Evolutionary conservation across 1,140 invertebrate genomes (phyloP), one percentile per base, ranked within the genome.

Genomic region (Onthophagus taurus): DNA sequence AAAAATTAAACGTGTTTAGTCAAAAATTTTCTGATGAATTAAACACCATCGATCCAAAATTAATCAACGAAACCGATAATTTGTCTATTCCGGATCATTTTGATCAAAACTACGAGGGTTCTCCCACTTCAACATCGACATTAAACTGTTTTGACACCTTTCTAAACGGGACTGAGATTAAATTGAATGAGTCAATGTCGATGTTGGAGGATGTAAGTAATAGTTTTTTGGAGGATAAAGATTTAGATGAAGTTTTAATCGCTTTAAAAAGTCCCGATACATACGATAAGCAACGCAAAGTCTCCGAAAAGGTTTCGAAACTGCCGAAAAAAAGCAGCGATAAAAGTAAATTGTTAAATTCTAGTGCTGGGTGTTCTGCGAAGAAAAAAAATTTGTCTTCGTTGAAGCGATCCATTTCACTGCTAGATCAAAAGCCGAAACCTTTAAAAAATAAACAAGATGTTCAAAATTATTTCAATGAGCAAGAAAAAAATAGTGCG

Each of bases 221-320:
- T 4, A 16, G 44, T 43, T 17, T 56, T 11, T 61, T 65, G 31
- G 63, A 66, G 37, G 61, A 66, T 42, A 63, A 64, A 49, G 61
- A 67, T 44, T 71, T 73, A 48, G 72, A 74, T 50, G 70, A 73
- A 50, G 57, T 73, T 44, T 66, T 70, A 34, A 67, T 64, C 36
- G 67, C 70, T 44, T 71, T 72, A 51, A 70, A 71, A 67, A 71
- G 1, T 12, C 31, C 4, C 49, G 45, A 21, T 23, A 17, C 61
- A 1, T 58, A 54, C 8, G 37, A 41, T 14, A 37, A 4, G 7
- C 21, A 41, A 17, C 7, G 63, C 7, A 60, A 44, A 30, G 59
- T 56, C 31, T 3, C 12, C 19, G 29, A 41, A 16, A 41, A 41
- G 7, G 9, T 11, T 24, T 26, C 38, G 4, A 42, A 42, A 26